Evolutionary conservation across 2,797 vertebrate species (phyloP).

Genomic region (Crocidura indochinensis): DNA sequence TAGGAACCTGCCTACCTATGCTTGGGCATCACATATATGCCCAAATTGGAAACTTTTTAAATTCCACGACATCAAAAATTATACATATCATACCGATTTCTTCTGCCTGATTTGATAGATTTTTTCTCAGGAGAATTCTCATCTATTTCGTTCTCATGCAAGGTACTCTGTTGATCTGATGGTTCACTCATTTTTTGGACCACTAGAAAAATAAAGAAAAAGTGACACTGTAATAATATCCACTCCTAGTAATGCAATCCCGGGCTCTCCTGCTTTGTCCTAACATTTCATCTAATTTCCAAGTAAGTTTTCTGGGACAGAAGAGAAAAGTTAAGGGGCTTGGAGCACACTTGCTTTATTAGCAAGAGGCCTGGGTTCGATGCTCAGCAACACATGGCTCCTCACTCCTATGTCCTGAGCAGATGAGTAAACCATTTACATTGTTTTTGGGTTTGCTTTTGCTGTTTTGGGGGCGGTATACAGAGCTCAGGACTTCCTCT

Average conservation of each 20-base stretch:
- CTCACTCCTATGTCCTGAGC: neutral
- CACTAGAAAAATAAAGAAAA: slow-evolving; percentile 53
- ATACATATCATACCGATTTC: slow-evolving; percentile 85
- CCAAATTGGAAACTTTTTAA: no score
- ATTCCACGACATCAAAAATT: neutral
- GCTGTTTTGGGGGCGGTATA: no score
- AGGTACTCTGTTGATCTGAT: neutral
- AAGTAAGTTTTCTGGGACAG: neutral
- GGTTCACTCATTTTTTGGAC: slow-evolving; percentile 83
- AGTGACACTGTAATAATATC: slow-evolving; percentile 18
- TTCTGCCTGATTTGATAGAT: slow-evolving; percentile 76
- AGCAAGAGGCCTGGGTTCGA: no score
- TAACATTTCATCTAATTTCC: neutral
- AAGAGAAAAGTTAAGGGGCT: neutral
- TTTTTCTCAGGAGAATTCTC: slow-evolving; percentile 69
- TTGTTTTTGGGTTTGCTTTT: no score
- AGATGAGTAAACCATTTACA: no score
- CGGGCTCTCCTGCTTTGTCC: neutral
- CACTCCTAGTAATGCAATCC: neutral
- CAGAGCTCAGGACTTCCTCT: no score
- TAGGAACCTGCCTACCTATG: no score
- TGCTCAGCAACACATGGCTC: no score
- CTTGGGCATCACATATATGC: no score
- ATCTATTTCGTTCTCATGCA: slow-evolving; percentile 49
- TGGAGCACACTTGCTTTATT: neutral